Conservation (phyloP, 2,888 invertebrate genomes). For the Phaedon cochleariae region DNA sequence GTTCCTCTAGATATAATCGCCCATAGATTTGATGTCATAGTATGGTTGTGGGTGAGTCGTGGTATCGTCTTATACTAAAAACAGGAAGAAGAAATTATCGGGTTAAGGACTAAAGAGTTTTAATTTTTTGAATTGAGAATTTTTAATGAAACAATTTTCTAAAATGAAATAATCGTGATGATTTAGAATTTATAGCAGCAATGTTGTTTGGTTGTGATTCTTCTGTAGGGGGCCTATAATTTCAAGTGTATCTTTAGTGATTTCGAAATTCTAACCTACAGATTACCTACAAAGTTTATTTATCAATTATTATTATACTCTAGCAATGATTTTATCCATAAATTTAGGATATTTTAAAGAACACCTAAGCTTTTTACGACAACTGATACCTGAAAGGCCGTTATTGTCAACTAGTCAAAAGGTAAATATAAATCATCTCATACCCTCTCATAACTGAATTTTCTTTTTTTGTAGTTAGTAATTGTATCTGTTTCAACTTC, state of each 20-base stretch:
- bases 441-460: slow-evolving; percentile 3
- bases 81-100: too few relatives aligned
- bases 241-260: neutral
- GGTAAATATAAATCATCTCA: slow-evolving; percentile 59
- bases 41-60: too few relatives aligned
- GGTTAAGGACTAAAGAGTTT: too few relatives aligned
- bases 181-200: too few relatives aligned
- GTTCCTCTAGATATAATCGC: too few relatives aligned
- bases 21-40: too few relatives aligned
- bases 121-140: too few relatives aligned
- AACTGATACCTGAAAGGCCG: slow-evolving; percentile 60
- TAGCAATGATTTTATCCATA: slow-evolving; percentile 61
- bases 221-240: neutral
- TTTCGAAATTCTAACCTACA: slow-evolving; percentile 26
- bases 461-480: slow-evolving; percentile 67
- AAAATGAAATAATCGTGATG: too few relatives aligned
- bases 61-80: too few relatives aligned
- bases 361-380: slow-evolving; percentile 66
- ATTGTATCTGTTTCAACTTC: slow-evolving; percentile 80
- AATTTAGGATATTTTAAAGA: slow-evolving; percentile 68
- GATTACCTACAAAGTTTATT: slow-evolving; percentile 5
- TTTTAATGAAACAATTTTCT: too few relatives aligned
- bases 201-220: neutral
- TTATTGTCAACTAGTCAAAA: slow-evolving; percentile 75
- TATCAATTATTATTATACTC: slow-evolving; percentile 16